Evolutionary conservation across 2,888 invertebrate genomes (phyloP).

Genomic region (Fragum sueziense): DNA sequence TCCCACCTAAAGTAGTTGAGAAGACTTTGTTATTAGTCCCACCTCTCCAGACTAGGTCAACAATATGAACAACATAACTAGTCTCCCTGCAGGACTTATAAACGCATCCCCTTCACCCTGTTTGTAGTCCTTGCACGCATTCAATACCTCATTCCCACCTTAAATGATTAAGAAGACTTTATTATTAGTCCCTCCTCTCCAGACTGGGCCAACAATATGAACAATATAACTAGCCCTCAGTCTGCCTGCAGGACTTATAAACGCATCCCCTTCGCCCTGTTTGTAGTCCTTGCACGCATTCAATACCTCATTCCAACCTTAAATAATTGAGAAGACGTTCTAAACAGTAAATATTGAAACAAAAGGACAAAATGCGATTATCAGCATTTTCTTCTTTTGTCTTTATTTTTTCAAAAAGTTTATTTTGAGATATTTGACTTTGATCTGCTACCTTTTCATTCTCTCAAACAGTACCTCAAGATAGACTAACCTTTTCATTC

Average conservation of each 20-base stretch:
- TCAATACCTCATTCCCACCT: slow-evolving; percentile 66
- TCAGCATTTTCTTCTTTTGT: too few relatives aligned
- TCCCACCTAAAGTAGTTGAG: slow-evolving; percentile 63
- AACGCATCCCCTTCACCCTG: slow-evolving; percentile 53
- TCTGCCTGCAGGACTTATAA: slow-evolving; percentile 44
- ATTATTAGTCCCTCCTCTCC: slow-evolving; percentile 51
- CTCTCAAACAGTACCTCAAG: too few relatives aligned
- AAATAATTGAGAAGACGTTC: too few relatives aligned
- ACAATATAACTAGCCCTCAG: slow-evolving; percentile 54
- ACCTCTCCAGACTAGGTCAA: slow-evolving; percentile 58
- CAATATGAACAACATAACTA: slow-evolving; percentile 61
- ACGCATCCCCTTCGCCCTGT: slow-evolving; percentile 53
- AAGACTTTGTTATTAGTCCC: slow-evolving; percentile 33
- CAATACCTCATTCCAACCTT: slow-evolving; percentile 67
- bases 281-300: slow-evolving; percentile 62
- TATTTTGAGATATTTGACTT: too few relatives aligned
- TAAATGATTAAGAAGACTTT: too few relatives aligned
- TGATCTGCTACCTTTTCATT: too few relatives aligned
- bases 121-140: slow-evolving; percentile 62
- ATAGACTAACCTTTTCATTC: too few relatives aligned
- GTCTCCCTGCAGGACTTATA: slow-evolving; percentile 45
- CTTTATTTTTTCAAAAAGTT: too few relatives aligned
- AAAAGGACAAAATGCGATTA: too few relatives aligned
- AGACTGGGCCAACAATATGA: slow-evolving; percentile 60
- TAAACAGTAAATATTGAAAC: too few relatives aligned